A percentile compares a stretch with the other conserved stretches of the same genome.
Evolutionary conservation across 2,888 invertebrate genomes (phyloP).

Genomic region (Eupelmus urozonus): DNA sequence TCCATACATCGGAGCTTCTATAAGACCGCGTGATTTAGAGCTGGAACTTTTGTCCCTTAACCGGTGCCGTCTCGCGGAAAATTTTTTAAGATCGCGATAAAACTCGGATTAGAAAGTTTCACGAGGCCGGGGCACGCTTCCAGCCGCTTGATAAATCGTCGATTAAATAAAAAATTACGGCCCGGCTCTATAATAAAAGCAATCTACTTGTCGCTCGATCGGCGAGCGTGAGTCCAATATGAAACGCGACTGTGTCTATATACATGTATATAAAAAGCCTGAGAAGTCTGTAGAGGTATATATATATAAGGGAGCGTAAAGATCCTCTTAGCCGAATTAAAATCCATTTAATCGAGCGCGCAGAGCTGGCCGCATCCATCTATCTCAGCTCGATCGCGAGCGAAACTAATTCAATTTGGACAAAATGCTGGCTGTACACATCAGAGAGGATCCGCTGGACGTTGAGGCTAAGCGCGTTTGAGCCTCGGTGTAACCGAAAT

Average conservation of each 20-base stretch:
- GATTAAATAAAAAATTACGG: slow-evolving; percentile 33
- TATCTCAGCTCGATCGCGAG: background rate
- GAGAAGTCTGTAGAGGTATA: background rate
- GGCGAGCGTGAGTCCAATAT: slow-evolving; percentile 27
- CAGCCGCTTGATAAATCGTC: slow-evolving; percentile 10
- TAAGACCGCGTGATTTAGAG: background rate
- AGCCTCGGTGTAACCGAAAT: too few relatives aligned
- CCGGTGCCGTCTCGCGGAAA: background rate
- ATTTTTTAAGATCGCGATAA: background rate
- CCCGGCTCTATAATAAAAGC: slow-evolving; percentile 25
- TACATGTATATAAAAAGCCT: slow-evolving; percentile 1
- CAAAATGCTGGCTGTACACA: background rate
- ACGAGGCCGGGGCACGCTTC: background rate
- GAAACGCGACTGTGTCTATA: background rate
- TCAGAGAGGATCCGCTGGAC: too few relatives aligned
- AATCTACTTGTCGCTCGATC: slow-evolving; percentile 26
- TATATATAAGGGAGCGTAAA: slow-evolving; percentile 49
- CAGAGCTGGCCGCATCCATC: background rate
- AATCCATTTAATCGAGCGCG: slow-evolving; percentile 70
- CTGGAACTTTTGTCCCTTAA: background rate
- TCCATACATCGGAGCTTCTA: background rate
- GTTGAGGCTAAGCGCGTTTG: too few relatives aligned
- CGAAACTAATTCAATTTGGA: slow-evolving; percentile 28
- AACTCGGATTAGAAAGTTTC: slow-evolving; percentile 28
- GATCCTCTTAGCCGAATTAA: slow-evolving; percentile 68